These are phyloP conservation scores for Rotaria socialis DNA, from an alignment of 2,888 invertebrate genomes.

Conservation along the genomic window DNA sequence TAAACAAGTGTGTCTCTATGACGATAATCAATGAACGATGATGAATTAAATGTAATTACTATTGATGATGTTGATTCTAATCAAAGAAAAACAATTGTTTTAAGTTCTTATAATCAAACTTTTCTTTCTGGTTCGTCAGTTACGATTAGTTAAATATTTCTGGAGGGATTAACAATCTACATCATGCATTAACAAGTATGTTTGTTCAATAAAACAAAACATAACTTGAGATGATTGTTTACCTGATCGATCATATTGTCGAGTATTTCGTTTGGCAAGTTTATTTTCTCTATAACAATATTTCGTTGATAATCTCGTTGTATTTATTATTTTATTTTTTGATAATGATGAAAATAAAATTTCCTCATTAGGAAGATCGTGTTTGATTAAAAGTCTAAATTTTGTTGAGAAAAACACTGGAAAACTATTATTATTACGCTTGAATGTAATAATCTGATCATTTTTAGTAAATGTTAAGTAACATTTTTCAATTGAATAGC, in stretches of 20 bases:
- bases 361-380: not conserved
- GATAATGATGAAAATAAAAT: not conserved
- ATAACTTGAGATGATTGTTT: not conserved
- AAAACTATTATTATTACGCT: not conserved
- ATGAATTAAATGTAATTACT: slow-evolving; percentile 18
- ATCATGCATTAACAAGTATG: not conserved
- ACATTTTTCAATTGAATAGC: not conserved
- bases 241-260: not conserved
- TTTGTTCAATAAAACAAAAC: not conserved
- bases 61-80: slow-evolving; percentile 30
- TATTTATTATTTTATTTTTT: not conserved
- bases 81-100: not conserved
- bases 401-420: not conserved
- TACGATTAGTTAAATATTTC: not conserved
- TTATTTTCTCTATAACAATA: not conserved
- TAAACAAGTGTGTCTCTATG: not conserved
- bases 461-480: not conserved
- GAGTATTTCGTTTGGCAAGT: not conserved
- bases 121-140: not conserved
- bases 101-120: no score
- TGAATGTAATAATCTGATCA: not conserved
- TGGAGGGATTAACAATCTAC: not conserved
- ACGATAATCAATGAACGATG: slow-evolving; percentile 35
- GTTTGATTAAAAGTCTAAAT: not conserved
- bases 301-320: not conserved